These are phyloP conservation scores for Mycteria americana DNA, from an alignment of 2,797 vertebrate genomes.

Conservation along the genomic window DNA sequence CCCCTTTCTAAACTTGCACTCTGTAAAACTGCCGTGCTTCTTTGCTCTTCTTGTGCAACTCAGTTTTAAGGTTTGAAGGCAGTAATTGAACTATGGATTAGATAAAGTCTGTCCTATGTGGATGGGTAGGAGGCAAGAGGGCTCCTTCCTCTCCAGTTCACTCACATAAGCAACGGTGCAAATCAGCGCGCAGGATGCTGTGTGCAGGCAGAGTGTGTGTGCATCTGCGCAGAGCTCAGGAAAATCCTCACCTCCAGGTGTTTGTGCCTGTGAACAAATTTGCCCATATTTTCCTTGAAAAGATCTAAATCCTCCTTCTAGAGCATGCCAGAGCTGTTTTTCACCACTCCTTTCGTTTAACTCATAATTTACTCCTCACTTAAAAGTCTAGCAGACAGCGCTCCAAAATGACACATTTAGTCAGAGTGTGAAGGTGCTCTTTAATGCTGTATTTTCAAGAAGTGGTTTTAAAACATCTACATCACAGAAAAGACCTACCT, in stretches of 20 bases:
- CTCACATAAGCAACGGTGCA: neutral
- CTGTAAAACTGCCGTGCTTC: neutral
- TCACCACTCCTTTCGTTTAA: neutral
- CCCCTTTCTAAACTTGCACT: neutral
- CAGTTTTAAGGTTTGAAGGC: neutral
- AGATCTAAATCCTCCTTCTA: neutral
- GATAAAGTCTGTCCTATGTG: neutral
- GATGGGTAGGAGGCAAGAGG: neutral
- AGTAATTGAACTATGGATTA: neutral
- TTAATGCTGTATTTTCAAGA: neutral
- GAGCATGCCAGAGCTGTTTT: neutral
- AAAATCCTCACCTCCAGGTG: neutral
- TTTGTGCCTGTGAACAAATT: neutral
- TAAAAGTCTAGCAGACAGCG: neutral
- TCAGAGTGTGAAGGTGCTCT: neutral
- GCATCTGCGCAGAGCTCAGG: neutral
- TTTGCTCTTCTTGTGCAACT: neutral
- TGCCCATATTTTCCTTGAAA: neutral
- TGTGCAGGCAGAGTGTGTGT: neutral
- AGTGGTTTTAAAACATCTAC: neutral
- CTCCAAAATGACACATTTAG: neutral
- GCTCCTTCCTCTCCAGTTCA: neutral
- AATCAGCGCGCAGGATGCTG: neutral
- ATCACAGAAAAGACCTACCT: neutral
- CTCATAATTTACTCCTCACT: neutral